Evolutionary conservation across 1,140 invertebrate genomes (phyloP).

Genomic region (Drosophila kepulauana): DNA sequence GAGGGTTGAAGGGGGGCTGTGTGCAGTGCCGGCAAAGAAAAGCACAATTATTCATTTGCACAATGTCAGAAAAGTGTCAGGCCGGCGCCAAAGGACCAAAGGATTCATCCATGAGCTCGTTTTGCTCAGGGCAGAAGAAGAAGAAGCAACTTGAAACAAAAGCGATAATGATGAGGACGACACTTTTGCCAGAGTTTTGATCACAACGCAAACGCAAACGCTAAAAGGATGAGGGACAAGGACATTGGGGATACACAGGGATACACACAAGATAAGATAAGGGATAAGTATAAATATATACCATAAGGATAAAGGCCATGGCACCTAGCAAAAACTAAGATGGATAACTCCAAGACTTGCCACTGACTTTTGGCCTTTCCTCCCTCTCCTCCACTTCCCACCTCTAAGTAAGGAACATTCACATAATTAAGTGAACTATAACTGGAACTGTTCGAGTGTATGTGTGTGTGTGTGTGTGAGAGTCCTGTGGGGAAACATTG

Average conservation of each 20-base stretch:
- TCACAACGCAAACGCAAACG: slow-evolving; percentile 33
- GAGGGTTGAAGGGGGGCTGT: background rate
- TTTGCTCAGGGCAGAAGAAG: slow-evolving; percentile 38
- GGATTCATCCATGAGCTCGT: slow-evolving; percentile 59
- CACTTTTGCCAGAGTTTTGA: slow-evolving; percentile 63
- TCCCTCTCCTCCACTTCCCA: background rate
- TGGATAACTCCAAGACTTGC: slow-evolving; percentile 67
- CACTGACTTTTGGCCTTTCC: slow-evolving; percentile 57
- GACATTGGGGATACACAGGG: background rate
- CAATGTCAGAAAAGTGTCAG: slow-evolving; percentile 82
- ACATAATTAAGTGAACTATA: slow-evolving; percentile 75
- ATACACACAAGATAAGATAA: background rate
- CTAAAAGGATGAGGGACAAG: slow-evolving; percentile 30
- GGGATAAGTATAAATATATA: slow-evolving; percentile 16
- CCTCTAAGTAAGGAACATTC: slow-evolving; percentile 48
- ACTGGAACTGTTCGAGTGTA: slow-evolving; percentile 23
- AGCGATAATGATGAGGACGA: slow-evolving; percentile 77
- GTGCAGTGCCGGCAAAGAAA: slow-evolving; percentile 65
- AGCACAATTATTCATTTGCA: slow-evolving; percentile 83
- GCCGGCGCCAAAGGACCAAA: slow-evolving; percentile 80
- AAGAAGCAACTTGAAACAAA: slow-evolving; percentile 59
- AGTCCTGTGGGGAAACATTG: slow-evolving; percentile 21
- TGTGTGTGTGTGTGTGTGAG: background rate
- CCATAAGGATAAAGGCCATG: slow-evolving; percentile 34
- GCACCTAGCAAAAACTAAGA: slow-evolving; percentile 63